These are phyloP conservation scores for Prionailurus bengalensis DNA, from an alignment of 2,113 vertebrate genomes.

Conservation along the genomic window DNA sequence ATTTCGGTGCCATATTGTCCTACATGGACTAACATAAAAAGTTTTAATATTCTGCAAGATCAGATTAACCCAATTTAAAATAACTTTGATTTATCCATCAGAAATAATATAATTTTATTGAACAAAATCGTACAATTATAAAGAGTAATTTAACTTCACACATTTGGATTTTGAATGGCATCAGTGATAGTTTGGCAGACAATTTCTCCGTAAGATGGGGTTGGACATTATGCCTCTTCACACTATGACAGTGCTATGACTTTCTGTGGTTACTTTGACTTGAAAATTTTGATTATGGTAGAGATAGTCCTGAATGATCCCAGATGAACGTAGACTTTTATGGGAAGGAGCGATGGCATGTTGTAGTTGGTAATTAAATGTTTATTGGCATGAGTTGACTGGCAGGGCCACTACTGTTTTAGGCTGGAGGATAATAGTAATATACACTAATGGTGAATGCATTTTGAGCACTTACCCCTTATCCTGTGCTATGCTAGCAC, in stretches of 20 bases:
- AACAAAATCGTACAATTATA: neutral
- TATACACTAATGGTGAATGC: neutral
- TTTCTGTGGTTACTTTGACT: neutral
- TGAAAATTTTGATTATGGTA: neutral
- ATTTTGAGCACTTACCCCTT: neutral
- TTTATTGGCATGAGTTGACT: neutral
- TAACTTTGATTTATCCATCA: neutral
- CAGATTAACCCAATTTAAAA: constrained; percentile 13
- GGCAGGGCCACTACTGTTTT: neutral
- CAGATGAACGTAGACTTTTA: neutral
- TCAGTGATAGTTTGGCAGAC: neutral
- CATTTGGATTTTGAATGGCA: neutral
- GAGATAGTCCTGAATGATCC: neutral
- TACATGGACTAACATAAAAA: neutral
- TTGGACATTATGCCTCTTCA: neutral
- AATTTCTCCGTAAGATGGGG: neutral
- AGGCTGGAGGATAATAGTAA: neutral
- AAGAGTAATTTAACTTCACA: neutral
- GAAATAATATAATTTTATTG: neutral
- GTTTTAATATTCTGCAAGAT: constrained; percentile 3
- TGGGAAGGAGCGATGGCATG: neutral
- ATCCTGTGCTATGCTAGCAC: neutral
- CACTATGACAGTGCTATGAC: neutral
- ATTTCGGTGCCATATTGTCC: neutral
- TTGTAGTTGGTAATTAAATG: neutral